A percentile compares a stretch with the other conserved stretches of the same genome.
Evolutionary conservation across 2,888 invertebrate genomes (phyloP).

Genomic region (Leptinotarsa peninsularis): DNA sequence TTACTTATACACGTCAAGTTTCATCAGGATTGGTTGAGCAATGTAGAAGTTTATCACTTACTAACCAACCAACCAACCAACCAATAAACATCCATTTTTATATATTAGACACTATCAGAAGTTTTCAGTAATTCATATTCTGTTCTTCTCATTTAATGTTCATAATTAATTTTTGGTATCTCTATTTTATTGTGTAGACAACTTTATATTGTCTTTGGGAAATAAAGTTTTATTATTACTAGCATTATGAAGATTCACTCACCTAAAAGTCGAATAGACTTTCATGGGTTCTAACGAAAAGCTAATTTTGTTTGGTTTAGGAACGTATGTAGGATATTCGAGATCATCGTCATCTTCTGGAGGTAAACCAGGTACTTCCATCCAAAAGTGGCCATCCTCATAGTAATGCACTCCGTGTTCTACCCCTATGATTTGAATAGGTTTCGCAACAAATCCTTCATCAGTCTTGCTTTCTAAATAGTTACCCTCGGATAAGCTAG

Average conservation of each 20-base stretch:
- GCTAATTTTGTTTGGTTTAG: conserved; percentile 72
- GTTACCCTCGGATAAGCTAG: conserved; percentile 66
- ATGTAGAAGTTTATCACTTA: too few species aligned
- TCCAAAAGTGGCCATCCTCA: conserved; percentile 94
- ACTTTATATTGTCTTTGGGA: too few species aligned
- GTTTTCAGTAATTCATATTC: too few species aligned
- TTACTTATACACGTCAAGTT: too few species aligned
- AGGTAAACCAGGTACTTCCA: conserved; percentile 86
- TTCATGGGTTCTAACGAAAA: conserved; percentile 85
- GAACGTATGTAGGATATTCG: conserved; percentile 79
- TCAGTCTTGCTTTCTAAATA: conserved; percentile 66
- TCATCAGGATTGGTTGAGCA: too few species aligned
- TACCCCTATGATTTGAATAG: conserved; percentile 77
- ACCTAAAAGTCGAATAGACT: conserved; percentile 81
- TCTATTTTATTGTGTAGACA: too few species aligned
- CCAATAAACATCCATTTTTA: too few species aligned
- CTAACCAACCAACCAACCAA: too few species aligned
- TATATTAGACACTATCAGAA: too few species aligned
- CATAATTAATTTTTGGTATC: too few species aligned
- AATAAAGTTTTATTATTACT: too few species aligned
- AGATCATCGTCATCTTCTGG: conserved; percentile 80
- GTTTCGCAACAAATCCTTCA: conserved; percentile 73
- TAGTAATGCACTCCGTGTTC: conserved; percentile 92
- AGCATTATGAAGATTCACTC: background rate
- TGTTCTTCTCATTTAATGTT: too few species aligned